A percentile compares a stretch with the other conserved stretches of the same genome.
phyloP scores from a whole-genome alignment of 2,113 vertebrate species.

The Proteles cristata region DNA sequence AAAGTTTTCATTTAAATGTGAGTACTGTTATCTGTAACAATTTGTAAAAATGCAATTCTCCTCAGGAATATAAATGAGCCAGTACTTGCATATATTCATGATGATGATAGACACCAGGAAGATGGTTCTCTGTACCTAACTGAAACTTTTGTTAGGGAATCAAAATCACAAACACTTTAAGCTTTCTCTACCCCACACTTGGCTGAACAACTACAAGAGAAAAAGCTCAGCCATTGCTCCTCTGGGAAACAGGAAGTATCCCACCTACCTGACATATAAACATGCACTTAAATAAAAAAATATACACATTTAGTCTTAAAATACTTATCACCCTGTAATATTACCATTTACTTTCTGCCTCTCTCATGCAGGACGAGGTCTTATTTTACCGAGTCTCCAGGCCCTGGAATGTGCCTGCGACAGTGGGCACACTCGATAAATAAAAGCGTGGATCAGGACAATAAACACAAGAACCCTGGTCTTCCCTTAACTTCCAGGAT shows the following conservation, averaged over 20 bases:
- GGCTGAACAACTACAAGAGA: background rate
- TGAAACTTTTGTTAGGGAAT: background rate
- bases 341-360: constrained; percentile 19
- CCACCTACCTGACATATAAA: background rate
- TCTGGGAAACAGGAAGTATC: background rate
- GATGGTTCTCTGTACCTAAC: background rate
- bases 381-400: background rate
- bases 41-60: constrained; percentile 54
- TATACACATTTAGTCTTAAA: background rate
- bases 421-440: background rate
- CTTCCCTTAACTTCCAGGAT: background rate
- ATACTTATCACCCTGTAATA: background rate
- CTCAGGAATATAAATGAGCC: constrained; percentile 73
- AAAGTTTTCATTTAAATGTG: constrained; percentile 78
- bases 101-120: constrained; percentile 44
- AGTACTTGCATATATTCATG: background rate
- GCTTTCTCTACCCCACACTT: background rate
- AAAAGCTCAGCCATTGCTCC: background rate
- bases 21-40: constrained; percentile 73
- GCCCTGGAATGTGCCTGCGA: background rate
- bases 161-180: background rate
- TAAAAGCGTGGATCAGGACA: background rate
- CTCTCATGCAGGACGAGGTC: background rate
- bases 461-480: background rate
- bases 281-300: background rate